Evolutionary conservation across 2,888 invertebrate species (phyloP).

Genomic region (Coelinius sp.): DNA sequence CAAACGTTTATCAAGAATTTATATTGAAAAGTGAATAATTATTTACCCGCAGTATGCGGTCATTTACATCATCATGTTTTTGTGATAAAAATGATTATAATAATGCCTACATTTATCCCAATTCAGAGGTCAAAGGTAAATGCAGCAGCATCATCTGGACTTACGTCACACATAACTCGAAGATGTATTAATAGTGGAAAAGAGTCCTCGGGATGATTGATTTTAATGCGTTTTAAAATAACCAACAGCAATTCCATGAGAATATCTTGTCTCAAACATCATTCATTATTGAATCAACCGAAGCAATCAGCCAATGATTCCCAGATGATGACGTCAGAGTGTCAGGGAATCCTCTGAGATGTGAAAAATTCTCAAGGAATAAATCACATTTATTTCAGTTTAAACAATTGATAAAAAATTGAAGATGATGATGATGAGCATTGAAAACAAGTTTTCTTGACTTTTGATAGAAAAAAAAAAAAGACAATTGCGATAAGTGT

Average conservation of each 20-base stretch:
- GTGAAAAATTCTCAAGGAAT: not conserved
- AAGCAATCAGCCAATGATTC: not conserved
- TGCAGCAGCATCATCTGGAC: slow-evolving; percentile 11
- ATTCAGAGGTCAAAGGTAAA: slow-evolving; percentile 14
- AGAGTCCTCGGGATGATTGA: slow-evolving; percentile 38
- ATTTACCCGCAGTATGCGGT: not conserved
- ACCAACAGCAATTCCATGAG: slow-evolving; percentile 17
- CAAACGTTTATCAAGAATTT: not conserved
- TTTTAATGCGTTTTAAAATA: slow-evolving; percentile 33
- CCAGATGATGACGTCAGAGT: not conserved
- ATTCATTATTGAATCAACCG: not conserved
- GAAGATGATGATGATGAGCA: not conserved
- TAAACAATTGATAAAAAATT: not conserved
- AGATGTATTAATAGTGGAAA: slow-evolving; percentile 42
- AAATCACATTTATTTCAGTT: not conserved
- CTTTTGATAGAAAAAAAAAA: not conserved
- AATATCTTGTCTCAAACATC: not conserved
- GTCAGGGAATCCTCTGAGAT: slow-evolving; percentile 10
- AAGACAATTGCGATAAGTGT: not conserved
- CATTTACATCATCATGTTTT: slow-evolving; percentile 5
- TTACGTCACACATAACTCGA: slow-evolving; percentile 39
- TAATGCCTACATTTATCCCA: not conserved
- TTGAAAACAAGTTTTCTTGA: slow-evolving; percentile 7
- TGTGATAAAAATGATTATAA: not conserved
- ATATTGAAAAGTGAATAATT: no score